phyloP scores from a whole-genome alignment of 2,113 vertebrate species.

The Elephas maximus region DNA sequence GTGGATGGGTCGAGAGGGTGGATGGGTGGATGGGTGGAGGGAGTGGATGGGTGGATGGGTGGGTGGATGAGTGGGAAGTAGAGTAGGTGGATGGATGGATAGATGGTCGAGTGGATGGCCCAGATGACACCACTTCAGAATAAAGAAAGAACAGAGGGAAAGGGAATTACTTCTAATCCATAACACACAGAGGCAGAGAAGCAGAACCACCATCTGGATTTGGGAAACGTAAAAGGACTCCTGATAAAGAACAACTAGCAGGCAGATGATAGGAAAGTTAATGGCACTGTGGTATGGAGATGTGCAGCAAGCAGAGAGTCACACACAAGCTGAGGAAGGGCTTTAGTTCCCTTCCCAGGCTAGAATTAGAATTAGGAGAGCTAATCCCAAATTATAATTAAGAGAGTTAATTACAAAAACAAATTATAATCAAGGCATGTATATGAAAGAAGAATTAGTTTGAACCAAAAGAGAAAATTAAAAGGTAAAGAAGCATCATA shows the following conservation, averaged over 20 bases:
- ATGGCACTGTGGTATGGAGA: accelerated
- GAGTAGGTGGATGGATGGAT: not conserved
- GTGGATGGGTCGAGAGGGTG: not conserved
- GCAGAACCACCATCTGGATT: not conserved
- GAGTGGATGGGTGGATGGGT: not conserved
- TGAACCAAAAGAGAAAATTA: not conserved
- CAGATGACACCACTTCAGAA: not conserved
- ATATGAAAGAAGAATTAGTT: not conserved
- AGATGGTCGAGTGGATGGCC: too few relatives aligned
- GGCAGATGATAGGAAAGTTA: not conserved
- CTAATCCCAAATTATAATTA: not conserved
- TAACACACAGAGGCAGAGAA: not conserved
- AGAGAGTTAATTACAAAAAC: not conserved
- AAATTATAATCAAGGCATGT: not conserved
- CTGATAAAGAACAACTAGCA: not conserved
- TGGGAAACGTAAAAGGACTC: not conserved
- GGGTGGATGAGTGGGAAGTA: too few relatives aligned
- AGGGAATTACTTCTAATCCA: not conserved
- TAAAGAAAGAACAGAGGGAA: not conserved
- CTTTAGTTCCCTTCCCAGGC: not conserved
- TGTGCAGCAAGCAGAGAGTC: not conserved
- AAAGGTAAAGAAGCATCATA: accelerated
- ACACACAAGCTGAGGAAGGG: not conserved
- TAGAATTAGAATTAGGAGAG: not conserved
- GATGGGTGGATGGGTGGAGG: not conserved